These are phyloP conservation scores for Ephialtes manifestator DNA, from an alignment of 2,888 invertebrate species.

Conservation along the genomic window DNA sequence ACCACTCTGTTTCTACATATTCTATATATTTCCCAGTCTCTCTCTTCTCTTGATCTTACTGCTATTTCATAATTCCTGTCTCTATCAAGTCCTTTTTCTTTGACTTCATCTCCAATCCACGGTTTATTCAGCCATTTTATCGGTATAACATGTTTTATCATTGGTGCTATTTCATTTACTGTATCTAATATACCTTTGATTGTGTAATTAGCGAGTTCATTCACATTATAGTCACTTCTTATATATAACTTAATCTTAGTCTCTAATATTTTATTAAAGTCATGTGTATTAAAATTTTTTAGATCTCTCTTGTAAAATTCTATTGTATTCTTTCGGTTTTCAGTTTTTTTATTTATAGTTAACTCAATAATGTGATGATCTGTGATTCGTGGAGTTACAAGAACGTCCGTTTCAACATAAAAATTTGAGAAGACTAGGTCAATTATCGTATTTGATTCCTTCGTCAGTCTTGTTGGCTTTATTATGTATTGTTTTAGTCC, in stretches of 20 bases:
- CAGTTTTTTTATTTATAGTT: no score
- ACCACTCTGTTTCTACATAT: slow-evolving; percentile 34
- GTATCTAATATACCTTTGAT: slow-evolving; percentile 2
- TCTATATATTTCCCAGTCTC: slow-evolving; percentile 20
- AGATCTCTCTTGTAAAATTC: no score
- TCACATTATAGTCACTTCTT: no score
- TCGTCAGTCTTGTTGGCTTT: slow-evolving; percentile 42
- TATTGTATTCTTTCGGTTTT: no score
- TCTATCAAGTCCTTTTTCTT: slow-evolving; percentile 7
- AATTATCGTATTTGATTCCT: slow-evolving; percentile 34
- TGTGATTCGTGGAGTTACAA: no score
- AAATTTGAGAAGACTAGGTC: slow-evolving; percentile 58
- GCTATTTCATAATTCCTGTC: slow-evolving; percentile 31
- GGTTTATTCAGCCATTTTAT: slow-evolving; percentile 47
- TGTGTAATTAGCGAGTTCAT: no score
- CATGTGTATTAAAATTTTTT: no score
- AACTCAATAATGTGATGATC: no score
- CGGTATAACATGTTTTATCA: slow-evolving; percentile 15
- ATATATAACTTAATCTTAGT: no score
- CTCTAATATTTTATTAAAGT: no score
- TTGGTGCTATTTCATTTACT: slow-evolving; percentile 28
- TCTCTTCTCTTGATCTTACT: not conserved
- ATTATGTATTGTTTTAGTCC: slow-evolving; percentile 55
- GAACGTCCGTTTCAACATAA: not conserved
- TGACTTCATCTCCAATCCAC: slow-evolving; percentile 31